Percentiles rank a stretch among this genome's conserved stretches.
phyloP scores from a whole-genome alignment of 1,140 invertebrate genomes.

The Zaprionus vittiger region DNA sequence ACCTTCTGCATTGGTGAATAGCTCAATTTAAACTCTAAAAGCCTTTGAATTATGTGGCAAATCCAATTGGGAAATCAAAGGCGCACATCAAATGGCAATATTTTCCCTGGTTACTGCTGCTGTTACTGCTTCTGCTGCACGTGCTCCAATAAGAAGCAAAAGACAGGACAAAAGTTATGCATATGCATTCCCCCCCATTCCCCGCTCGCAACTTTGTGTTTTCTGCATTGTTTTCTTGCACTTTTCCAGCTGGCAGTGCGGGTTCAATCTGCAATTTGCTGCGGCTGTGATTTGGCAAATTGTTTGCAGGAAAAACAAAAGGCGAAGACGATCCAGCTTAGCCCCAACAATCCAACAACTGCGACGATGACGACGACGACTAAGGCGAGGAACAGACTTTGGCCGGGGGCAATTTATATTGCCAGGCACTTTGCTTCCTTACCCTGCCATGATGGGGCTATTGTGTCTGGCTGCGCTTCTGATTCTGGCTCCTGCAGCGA shows the following conservation, averaged over 20 bases:
- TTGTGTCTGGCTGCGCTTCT: constrained; percentile 64
- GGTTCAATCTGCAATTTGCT: constrained; percentile 63
- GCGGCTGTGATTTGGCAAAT: constrained; percentile 68
- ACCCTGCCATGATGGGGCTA: constrained; percentile 34
- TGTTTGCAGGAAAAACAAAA: constrained; percentile 72
- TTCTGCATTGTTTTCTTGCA: not conserved
- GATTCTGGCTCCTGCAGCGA: constrained; percentile 20
- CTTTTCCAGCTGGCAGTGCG: constrained; percentile 16
- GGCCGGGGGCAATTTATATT: constrained; percentile 68
- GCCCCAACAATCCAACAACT: constrained; percentile 55
- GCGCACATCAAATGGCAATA: constrained; percentile 58
- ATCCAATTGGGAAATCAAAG: constrained; percentile 62
- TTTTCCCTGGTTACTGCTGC: not conserved
- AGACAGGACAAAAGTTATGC: constrained; percentile 54
- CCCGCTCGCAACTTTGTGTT: not conserved
- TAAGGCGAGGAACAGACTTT: constrained; percentile 24
- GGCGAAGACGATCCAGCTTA: constrained; percentile 55
- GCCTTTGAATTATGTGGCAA: constrained; percentile 44
- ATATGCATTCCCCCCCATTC: constrained; percentile 64
- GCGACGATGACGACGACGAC: not conserved
- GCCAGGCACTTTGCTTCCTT: constrained; percentile 49
- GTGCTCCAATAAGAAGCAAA: constrained; percentile 22
- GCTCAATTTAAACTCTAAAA: constrained; percentile 26
- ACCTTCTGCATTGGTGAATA: constrained; percentile 24
- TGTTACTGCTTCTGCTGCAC: constrained; percentile 3